Percentiles rank a stretch among this genome's conserved stretches.
Conservation (phyloP, 2,113 vertebrate genomes). For the Anthoscopus minutus region DNA sequence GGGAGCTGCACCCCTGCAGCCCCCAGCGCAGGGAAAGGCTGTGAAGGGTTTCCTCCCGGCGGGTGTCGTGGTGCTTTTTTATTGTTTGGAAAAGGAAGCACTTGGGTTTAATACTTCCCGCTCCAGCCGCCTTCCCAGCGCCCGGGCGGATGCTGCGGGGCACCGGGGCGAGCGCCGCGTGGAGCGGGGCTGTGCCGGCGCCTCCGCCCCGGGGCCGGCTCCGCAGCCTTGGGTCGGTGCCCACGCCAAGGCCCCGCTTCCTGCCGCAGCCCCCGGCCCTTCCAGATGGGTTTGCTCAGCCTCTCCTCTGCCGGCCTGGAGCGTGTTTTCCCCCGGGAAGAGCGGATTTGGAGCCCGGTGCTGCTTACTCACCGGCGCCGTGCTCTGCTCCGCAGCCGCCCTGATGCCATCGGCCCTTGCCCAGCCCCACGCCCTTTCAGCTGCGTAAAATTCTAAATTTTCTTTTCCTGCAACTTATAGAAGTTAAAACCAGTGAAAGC, state of each 20-base stretch:
- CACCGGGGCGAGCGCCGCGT: neutral
- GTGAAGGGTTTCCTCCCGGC: neutral
- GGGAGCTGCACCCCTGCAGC: neutral
- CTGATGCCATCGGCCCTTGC: neutral
- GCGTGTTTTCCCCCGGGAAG: neutral
- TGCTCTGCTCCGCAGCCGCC: neutral
- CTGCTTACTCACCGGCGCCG: neutral
- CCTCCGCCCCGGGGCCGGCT: neutral
- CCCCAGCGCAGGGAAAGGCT: neutral
- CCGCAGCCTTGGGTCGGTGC: neutral
- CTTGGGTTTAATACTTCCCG: conserved; percentile 65
- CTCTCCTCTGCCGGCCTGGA: neutral
- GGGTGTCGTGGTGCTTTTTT: neutral
- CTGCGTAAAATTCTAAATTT: neutral
- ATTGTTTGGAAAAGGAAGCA: conserved; percentile 71
- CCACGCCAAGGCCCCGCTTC: accelerated
- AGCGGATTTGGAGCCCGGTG: neutral
- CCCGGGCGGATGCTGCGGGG: neutral
- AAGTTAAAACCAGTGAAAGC: neutral
- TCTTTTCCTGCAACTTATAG: neutral
- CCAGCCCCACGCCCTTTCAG: accelerated
- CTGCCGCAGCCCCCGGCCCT: neutral
- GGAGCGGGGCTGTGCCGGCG: neutral
- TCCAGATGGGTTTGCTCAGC: neutral
- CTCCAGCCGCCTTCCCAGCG: neutral